Evolutionary conservation across 1,140 invertebrate species (phyloP), one percentile per base, ranked within the genome.

Genomic region (Diorhabda sublineata): DNA sequence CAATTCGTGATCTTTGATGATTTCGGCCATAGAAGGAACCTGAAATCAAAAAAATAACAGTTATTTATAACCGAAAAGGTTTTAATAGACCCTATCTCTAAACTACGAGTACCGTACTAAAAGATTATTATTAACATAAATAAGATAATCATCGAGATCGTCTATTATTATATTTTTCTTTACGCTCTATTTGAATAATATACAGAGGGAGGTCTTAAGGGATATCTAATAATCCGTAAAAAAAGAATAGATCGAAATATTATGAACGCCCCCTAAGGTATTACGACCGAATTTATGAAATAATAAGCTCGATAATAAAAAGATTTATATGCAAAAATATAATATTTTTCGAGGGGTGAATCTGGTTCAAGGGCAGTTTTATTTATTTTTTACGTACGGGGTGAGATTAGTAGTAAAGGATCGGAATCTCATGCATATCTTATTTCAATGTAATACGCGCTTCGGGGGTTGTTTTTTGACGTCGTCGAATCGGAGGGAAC

Each of bases 1-100:
- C 8, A 78, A 68, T 41, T 80, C 78, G 26, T 73, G 72, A 59
- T 79, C 78, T 57, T 78, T 78, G 45, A 78, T 70, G 45, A 45
- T 59, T 43, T 67, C 58, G 7, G 77, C 76, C 9, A 73, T 68
- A 7, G 75, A 71, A 5, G 76, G 67, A 41, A 80, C 74, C 77
- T 80, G 73, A 61, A 79, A 79, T 6, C 72, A 69, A 67, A 60
- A 11, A 71, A 71, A 61, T 67, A 60, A 60, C n/a, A 11, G 2
- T 8, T 60, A 60, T 60, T 60, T n/a, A 26, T 60, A 60, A 9
- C 5, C 5, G 4, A 42, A 59, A 11, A 26, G 26, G 1, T 26
- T 26, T 26, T 26, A 26, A 26, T 26, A 26, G 0, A 26, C 26
- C 26, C 26, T 11, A 26, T 26, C 26, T 26, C 26, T 26, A 26